Evolutionary conservation across 2,113 vertebrate species (phyloP).

Genomic region (Pelobates fuscus): DNA sequence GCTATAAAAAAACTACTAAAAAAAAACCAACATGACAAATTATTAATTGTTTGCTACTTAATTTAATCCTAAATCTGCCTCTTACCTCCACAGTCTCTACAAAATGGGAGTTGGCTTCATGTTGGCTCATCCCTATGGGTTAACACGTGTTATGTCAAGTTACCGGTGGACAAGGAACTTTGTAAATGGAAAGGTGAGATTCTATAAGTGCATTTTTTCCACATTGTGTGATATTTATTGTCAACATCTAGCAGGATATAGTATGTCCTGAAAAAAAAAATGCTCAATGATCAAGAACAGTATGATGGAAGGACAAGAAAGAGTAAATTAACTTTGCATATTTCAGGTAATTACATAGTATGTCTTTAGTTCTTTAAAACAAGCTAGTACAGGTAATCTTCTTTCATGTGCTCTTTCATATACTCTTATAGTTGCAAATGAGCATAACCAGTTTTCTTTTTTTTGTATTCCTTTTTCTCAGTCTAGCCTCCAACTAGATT

Average conservation of each 20-base stretch:
- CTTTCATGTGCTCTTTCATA: too few species aligned
- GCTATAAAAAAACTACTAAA: too few species aligned
- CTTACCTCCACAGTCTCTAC: conserved; percentile 69
- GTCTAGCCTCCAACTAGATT: too few species aligned
- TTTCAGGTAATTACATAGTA: too few species aligned
- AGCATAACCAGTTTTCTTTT: too few species aligned
- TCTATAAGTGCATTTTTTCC: not conserved
- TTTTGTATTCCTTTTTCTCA: too few species aligned
- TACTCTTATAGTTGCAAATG: too few species aligned
- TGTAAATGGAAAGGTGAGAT: conserved; percentile 76
- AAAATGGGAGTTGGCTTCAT: conserved; percentile 89
- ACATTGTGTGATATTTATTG: not conserved
- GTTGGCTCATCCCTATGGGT: conserved; percentile 90
- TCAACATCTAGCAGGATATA: not conserved
- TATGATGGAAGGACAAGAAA: too few species aligned
- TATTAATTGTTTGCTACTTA: not conserved
- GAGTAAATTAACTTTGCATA: too few species aligned
- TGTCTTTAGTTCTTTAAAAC: too few species aligned
- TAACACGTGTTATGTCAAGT: conserved; percentile 91
- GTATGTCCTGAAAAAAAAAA: not conserved
- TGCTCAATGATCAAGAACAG: too few species aligned
- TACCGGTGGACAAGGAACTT: conserved; percentile 81
- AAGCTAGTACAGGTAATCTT: too few species aligned
- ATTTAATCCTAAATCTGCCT: not conserved
- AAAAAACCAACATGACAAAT: not conserved